Conservation (phyloP, 2,888 invertebrate species). For the Campoplex capitator region DNA sequence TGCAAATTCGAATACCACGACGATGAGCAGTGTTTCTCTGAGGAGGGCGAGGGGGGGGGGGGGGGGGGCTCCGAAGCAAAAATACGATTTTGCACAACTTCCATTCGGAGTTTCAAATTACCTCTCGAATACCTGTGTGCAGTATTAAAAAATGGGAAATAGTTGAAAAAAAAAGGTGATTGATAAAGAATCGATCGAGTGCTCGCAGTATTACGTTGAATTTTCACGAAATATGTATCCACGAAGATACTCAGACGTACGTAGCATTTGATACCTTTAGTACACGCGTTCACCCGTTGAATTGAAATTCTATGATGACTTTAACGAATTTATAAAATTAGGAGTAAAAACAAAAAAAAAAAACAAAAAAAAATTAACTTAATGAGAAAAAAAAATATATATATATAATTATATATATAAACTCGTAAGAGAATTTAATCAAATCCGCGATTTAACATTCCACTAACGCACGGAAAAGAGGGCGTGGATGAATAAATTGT, state of each 20-base stretch:
- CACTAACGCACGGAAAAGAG: conserved; percentile 72
- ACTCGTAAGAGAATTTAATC: background rate
- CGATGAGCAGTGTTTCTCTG: conserved; percentile 39
- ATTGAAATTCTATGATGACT: conserved; percentile 68
- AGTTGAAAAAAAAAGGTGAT: conserved; percentile 21
- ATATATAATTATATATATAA: background rate
- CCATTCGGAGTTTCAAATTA: conserved; percentile 63
- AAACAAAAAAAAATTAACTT: conserved; percentile 9
- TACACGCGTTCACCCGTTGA: conserved; percentile 69
- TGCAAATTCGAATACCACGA: background rate
- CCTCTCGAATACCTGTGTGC: conserved; percentile 60
- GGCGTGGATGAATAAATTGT: conserved; percentile 72
- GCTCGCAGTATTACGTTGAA: conserved; percentile 64
- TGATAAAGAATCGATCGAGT: conserved; percentile 57
- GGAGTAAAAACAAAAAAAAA: background rate
- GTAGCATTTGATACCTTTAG: conserved; percentile 74
- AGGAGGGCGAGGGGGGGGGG: background rate
- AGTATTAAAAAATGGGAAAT: conserved; percentile 56
- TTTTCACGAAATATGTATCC: conserved; percentile 50
- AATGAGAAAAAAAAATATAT: background rate
- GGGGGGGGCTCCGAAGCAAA: conserved; percentile 50
- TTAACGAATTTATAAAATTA: conserved; percentile 60
- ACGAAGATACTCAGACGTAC: conserved; percentile 59
- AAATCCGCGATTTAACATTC: conserved; percentile 73
- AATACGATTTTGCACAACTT: conserved; percentile 60